Percentiles rank a stretch among this genome's conserved stretches.
Conservation (phyloP, 2,888 invertebrate species). For the Arctia plantaginis region DNA sequence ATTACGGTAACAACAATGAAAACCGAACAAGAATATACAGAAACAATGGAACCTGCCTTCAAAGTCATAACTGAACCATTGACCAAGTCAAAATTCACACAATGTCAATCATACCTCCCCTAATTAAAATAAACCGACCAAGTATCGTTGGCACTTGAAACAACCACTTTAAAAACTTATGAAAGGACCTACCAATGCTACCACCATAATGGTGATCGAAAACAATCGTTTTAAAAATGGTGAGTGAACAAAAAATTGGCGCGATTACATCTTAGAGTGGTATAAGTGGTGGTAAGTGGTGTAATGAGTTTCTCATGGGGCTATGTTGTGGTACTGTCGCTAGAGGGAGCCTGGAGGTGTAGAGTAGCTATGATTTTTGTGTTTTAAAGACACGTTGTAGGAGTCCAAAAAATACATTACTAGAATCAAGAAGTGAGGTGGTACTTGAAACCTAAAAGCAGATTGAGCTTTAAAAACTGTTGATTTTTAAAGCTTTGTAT, state of each 20-base stretch:
- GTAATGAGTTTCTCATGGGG: slow-evolving; percentile 84
- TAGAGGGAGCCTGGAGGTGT: slow-evolving; percentile 74
- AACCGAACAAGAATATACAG: neutral
- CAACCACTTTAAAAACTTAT: slow-evolving; percentile 71
- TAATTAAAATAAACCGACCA: slow-evolving; percentile 65
- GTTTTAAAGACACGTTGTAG: neutral
- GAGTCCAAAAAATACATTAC: neutral
- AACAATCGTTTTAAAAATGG: slow-evolving; percentile 72
- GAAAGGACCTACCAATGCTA: slow-evolving; percentile 65
- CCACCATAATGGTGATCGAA: slow-evolving; percentile 70
- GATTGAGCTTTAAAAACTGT: neutral
- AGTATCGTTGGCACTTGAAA: slow-evolving; percentile 77
- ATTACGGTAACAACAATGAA: slow-evolving; percentile 15
- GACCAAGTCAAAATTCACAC: slow-evolving; percentile 56
- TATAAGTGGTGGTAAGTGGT: slow-evolving; percentile 54
- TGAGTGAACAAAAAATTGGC: slow-evolving; percentile 81
- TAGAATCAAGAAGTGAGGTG: neutral
- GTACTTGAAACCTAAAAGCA: neutral
- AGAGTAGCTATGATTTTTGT: slow-evolving; percentile 52
- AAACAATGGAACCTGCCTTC: slow-evolving; percentile 19
- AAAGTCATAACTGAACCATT: slow-evolving; percentile 29
- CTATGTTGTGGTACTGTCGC: slow-evolving; percentile 82
- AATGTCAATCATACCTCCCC: slow-evolving; percentile 59
- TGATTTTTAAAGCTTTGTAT: no score
- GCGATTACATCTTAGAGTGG: slow-evolving; percentile 84